phyloP scores from a whole-genome alignment of 1,140 invertebrate genomes.

The Panonychus citri region DNA sequence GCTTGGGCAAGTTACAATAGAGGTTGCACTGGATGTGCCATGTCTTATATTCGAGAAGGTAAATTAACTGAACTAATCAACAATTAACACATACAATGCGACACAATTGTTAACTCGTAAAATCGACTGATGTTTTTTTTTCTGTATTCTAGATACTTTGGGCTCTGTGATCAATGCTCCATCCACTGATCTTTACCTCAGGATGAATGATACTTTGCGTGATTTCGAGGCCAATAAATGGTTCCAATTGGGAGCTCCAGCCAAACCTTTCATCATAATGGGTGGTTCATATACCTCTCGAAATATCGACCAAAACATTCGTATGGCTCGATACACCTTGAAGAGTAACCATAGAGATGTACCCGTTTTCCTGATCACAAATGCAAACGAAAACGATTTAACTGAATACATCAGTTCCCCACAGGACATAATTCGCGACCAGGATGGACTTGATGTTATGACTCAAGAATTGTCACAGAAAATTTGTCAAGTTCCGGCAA shows the following conservation, averaged over 20 bases:
- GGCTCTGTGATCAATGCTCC: background rate
- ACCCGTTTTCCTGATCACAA: background rate
- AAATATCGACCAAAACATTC: background rate
- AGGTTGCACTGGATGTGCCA: background rate
- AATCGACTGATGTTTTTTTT: background rate
- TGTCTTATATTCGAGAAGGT: background rate
- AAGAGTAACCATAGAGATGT: background rate
- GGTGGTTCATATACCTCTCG: background rate
- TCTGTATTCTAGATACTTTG: background rate
- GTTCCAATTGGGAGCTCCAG: background rate
- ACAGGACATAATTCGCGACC: background rate
- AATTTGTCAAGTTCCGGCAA: conserved; percentile 10
- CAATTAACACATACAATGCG: too few relatives aligned
- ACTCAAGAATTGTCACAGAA: background rate
- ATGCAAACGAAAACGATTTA: background rate
- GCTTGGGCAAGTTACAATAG: background rate
- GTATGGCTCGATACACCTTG: background rate
- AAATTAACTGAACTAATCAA: too few relatives aligned
- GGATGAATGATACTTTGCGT: background rate
- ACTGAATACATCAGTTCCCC: background rate
- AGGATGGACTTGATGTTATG: background rate
- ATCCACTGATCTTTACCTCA: background rate
- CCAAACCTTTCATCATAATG: conserved; percentile 2
- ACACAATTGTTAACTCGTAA: too few relatives aligned
- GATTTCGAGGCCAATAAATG: background rate